Percentiles rank a stretch among this genome's conserved stretches.
Conservation (phyloP, 2,888 invertebrate genomes). For the Sceliomorpha sp. region DNA sequence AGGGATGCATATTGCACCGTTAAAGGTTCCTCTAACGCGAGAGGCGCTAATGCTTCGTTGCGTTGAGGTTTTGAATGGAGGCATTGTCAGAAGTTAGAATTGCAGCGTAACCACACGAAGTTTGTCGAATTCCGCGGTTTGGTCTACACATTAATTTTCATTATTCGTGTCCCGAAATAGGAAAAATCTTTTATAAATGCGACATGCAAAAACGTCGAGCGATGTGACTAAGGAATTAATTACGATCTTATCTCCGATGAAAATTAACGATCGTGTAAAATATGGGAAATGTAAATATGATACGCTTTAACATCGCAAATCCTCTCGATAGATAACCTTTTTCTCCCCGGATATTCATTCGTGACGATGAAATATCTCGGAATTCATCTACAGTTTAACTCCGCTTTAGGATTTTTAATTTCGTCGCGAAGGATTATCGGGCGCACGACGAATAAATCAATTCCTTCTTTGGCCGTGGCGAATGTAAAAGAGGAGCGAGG, state of each 20-base stretch:
- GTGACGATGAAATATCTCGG: slow-evolving; percentile 34
- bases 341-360: slow-evolving; percentile 19
- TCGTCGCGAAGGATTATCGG: slow-evolving; percentile 49
- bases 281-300: too few relatives aligned
- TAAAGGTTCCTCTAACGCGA: slow-evolving; percentile 52
- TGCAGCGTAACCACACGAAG: slow-evolving; percentile 53
- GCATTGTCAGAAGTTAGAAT: slow-evolving; percentile 57
- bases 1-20: slow-evolving; percentile 56
- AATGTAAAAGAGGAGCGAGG: slow-evolving; percentile 28
- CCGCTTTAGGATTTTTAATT: slow-evolving; percentile 58
- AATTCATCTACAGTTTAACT: slow-evolving; percentile 56
- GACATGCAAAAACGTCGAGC: too few relatives aligned
- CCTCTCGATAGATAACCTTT: not conserved
- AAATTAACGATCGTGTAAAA: too few relatives aligned
- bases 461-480: slow-evolving; percentile 40
- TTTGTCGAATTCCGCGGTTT: slow-evolving; percentile 52
- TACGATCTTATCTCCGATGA: too few relatives aligned
- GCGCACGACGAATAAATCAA: slow-evolving; percentile 53
- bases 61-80: slow-evolving; percentile 54
- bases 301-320: not conserved
- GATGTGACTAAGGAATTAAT: not conserved
- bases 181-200: slow-evolving; percentile 12
- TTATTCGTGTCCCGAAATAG: slow-evolving; percentile 32
- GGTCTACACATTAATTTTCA: slow-evolving; percentile 49
- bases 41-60: slow-evolving; percentile 49